Base-by-base conservation (phyloP, 2,888 invertebrate species). In the Lasioglossum oenotherae region DNA sequence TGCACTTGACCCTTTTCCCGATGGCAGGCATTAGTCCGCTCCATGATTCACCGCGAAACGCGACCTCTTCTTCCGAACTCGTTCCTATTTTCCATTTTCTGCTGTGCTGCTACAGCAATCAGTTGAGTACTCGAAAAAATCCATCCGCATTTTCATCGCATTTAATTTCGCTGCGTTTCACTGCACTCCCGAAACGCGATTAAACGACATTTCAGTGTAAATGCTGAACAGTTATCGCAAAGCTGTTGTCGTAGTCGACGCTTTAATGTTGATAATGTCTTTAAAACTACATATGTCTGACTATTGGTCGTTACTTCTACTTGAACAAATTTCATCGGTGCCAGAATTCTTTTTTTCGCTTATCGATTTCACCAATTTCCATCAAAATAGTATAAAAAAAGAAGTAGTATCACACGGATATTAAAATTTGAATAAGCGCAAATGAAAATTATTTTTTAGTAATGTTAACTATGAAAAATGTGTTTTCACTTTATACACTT, bases 1-100 rank as follows among this genome's bases (percentile, higher is more conserved):
- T 74, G 81, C 75, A 82, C 73, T 83, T 85, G 85, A 85, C 85
- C 80, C 67, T 44, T 74, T 77, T 81, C 27, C 44, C 73, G 38
- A 72, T 53, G n/a, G 71, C 46, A 27, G 41, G 35, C 46, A 60
- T 74, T 74, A 57, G 19, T 60, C 53, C 23, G 23, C 27, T 35
- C 31, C 14, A 31, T 14, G 60, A 44, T 23, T 74, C 53, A 35
- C 60, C 73, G 12, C 27, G 72, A 69, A 74, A 38, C 60, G 44
- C 35, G 69, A 60, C 46, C 31, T 12, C 35, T 8, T 27, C 53
- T 6, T 60, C 35, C 27, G 16, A 49, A 49, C 69, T 67, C 5
- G 23, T 38, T 38, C 19, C 35, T 23, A 23, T 69, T 69, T 23
- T 69, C 38, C 35, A 23, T 69, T 69, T 69, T 53, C 35, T 23